Evolutionary conservation across 37 sponge, comb jelly and placozoan species (phyloP).

Genomic region (Dysidea cf. avara): DNA sequence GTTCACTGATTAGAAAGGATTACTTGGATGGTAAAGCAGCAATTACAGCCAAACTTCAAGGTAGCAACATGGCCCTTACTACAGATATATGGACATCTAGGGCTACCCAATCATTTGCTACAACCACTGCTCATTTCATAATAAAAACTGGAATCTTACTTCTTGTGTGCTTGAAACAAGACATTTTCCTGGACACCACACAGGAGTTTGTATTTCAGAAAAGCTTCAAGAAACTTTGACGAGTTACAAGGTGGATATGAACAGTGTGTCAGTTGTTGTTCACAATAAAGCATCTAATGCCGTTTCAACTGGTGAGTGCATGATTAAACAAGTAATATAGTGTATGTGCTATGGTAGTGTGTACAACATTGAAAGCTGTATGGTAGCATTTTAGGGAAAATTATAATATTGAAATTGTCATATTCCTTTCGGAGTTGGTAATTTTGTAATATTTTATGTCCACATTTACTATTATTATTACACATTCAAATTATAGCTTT

Average conservation of each 20-base stretch:
- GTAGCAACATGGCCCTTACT: not conserved
- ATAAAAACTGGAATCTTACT: not conserved
- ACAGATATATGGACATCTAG: slow-evolving; percentile 11
- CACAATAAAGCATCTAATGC: not conserved
- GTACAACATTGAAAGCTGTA: too few relatives aligned
- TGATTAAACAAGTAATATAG: too few relatives aligned
- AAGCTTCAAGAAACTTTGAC: not conserved
- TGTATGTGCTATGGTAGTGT: too few relatives aligned
- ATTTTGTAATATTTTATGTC: too few relatives aligned
- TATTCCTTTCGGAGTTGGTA: too few relatives aligned
- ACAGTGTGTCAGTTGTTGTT: not conserved
- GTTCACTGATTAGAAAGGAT: not conserved
- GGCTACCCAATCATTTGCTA: too few relatives aligned
- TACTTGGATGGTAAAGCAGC: not conserved
- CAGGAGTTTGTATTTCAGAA: not conserved
- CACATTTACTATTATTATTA: too few relatives aligned
- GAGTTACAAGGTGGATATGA: not conserved
- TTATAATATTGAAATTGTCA: too few relatives aligned
- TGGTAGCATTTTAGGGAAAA: too few relatives aligned
- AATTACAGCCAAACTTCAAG: not conserved
- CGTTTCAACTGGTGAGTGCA: not conserved
- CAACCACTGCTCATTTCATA: not conserved
- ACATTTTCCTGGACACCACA: slow-evolving; percentile 10
- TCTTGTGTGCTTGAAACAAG: slow-evolving; percentile 9
- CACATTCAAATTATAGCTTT: too few relatives aligned